A percentile compares a stretch with the other conserved stretches of the same genome.
Conservation (phyloP, 2,888 invertebrate genomes). For the Nudaria mundana region DNA sequence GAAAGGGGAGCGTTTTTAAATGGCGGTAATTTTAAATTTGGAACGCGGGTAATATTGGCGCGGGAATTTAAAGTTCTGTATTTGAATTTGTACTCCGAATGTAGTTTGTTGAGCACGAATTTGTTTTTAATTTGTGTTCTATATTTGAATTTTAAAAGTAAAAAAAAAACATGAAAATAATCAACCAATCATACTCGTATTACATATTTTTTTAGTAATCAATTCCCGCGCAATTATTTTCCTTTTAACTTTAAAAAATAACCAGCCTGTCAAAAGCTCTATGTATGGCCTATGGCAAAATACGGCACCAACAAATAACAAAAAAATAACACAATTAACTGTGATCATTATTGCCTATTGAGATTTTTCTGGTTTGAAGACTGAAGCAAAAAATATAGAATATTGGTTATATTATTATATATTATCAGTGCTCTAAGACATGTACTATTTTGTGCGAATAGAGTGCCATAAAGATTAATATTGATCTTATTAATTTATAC, state of each 20-base stretch:
- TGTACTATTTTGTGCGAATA: slow-evolving; percentile 57
- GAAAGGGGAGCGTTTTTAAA: slow-evolving; percentile 39
- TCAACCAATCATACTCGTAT: neutral
- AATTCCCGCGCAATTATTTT: slow-evolving; percentile 11
- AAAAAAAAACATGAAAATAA: too few species aligned
- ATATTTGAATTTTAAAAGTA: neutral
- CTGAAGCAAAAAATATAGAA: slow-evolving; percentile 60
- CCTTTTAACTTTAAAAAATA: slow-evolving; percentile 2
- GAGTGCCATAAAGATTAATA: slow-evolving; percentile 70
- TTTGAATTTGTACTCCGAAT: too few species aligned
- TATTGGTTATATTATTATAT: slow-evolving; percentile 41
- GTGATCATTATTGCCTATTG: slow-evolving; percentile 74
- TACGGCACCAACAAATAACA: slow-evolving; percentile 58
- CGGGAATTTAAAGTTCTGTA: slow-evolving; percentile 12
- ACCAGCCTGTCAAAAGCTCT: slow-evolving; percentile 24
- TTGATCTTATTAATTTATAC: slow-evolving; percentile 40
- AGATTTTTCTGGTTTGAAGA: slow-evolving; percentile 76
- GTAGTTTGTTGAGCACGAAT: too few species aligned
- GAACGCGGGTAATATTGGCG: slow-evolving; percentile 3
- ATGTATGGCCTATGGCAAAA: slow-evolving; percentile 45
- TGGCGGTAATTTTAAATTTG: slow-evolving; percentile 10
- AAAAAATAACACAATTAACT: slow-evolving; percentile 49
- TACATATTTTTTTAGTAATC: neutral
- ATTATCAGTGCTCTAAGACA: slow-evolving; percentile 50
- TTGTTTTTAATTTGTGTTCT: neutral